Evolutionary conservation across 2,797 vertebrate genomes (phyloP).

Genomic region (Squalus acanthias): DNA sequence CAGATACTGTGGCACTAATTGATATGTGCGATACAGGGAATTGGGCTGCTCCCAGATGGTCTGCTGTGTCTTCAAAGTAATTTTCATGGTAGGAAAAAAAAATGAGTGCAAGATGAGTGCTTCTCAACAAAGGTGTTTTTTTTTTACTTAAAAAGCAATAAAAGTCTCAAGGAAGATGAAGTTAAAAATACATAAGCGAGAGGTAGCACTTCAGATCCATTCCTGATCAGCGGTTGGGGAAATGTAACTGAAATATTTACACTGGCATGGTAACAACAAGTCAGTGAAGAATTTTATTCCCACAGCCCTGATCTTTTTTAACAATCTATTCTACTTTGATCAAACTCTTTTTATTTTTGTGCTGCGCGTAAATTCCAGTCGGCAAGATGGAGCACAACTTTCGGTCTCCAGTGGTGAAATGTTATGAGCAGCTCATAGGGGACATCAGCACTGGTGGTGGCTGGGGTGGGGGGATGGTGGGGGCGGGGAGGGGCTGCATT

Average conservation of each 20-base stretch:
- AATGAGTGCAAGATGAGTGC: not conserved
- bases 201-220: not conserved
- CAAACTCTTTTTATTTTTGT: not conserved
- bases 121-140: not conserved
- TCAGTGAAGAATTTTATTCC: not conserved
- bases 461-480: not conserved
- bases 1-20: not conserved
- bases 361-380: not conserved
- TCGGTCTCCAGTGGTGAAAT: not conserved
- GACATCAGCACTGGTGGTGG: not conserved
- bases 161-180: not conserved
- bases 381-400: not conserved
- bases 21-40: not conserved
- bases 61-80: not conserved
- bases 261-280: not conserved
- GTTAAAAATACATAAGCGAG: not conserved
- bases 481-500: not conserved
- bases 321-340: not conserved
- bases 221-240: not conserved
- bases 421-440: not conserved
- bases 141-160: not conserved
- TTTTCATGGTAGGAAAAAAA: not conserved
- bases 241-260: slow-evolving; percentile 10
- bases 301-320: not conserved
- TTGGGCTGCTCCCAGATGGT: not conserved